Evolutionary conservation across 1,140 invertebrate species (phyloP).

Genomic region (Heliconius eleuchia): DNA sequence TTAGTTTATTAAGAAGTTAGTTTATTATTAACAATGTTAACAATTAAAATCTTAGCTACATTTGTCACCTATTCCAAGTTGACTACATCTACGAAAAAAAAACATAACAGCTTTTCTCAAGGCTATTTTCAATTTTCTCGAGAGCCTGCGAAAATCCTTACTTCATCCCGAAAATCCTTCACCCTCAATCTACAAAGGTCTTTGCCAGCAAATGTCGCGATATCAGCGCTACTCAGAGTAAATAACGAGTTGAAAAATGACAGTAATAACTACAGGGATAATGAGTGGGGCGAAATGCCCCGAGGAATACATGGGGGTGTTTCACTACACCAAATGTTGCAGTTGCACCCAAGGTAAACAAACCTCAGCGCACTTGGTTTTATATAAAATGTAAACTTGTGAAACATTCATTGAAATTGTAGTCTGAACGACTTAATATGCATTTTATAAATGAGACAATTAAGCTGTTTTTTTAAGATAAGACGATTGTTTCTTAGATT

Average conservation of each 20-base stretch:
- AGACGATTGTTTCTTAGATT: no score
- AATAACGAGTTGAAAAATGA: constrained; percentile 81
- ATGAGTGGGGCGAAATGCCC: constrained; percentile 78
- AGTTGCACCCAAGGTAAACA: constrained; percentile 62
- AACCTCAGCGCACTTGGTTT: constrained; percentile 34
- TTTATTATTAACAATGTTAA: no score
- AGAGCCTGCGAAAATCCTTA: constrained; percentile 62
- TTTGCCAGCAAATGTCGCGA: constrained; percentile 73
- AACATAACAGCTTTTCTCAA: constrained; percentile 8
- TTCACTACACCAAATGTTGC: constrained; percentile 72
- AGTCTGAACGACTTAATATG: neutral
- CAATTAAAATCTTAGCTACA: no score
- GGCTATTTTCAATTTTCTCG: constrained; percentile 70
- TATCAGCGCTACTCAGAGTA: constrained; percentile 78
- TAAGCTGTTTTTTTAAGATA: neutral
- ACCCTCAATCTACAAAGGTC: constrained; percentile 68
- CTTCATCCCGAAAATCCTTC: constrained; percentile 64
- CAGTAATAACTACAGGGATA: constrained; percentile 79
- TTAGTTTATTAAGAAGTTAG: no score
- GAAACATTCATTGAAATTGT: neutral
- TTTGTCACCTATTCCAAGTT: no score
- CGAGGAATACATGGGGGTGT: constrained; percentile 68
- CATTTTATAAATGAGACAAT: neutral
- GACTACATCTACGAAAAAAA: neutral
- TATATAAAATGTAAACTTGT: constrained; percentile 18